Evolutionary conservation across 1,140 invertebrate species (phyloP), one percentile per base, ranked within the genome.

Genomic region (Cherax destructor): DNA sequence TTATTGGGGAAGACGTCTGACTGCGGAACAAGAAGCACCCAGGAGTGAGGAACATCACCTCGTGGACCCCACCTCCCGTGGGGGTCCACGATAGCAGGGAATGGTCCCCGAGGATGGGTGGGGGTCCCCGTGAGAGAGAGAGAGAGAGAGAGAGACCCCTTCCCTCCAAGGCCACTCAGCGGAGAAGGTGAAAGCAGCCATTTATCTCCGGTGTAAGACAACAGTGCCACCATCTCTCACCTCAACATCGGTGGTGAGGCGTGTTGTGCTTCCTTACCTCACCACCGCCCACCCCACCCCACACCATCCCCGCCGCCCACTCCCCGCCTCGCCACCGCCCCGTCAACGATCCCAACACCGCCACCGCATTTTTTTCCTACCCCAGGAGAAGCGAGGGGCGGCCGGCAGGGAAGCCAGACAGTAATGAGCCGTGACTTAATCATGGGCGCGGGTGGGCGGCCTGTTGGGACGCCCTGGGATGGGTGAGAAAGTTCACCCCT

Each of bases 361-460:
- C 30, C 30, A 41, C 30, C 30, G 2, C 30, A 0, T 41, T 41
- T 41, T 41, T 41, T 41, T 41, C 30, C 30, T 41, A 0, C 13
- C 61, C 61, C 52, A 9, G 61, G 11, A 16, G 61, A 5, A 16
- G 61, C 4, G 11, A 65, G 61, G 13, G 61, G 61, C 18, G 65
- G 79, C 87, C 65, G 79, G 79, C 87, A 49, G 79, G 86, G 87
- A 81, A 76, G 87, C 87, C n/a, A 89, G 87, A 89, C 87, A 89
- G 87, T 89, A 89, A 89, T 89, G 79, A 89, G 79, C 59, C 87
- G 83, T 89, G 87, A 89, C 79, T 89, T 89, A 89, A 89, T 89
- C 83, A 89, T 89, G 79, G 87, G 87, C 65, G 86, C 83, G 79
- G 87, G 87, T 47, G 86, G 49, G 86, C 56, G 52, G 21, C 49